Base-by-base conservation (phyloP, 2,113 vertebrate genomes). In the Pedionomus torquatus region DNA sequence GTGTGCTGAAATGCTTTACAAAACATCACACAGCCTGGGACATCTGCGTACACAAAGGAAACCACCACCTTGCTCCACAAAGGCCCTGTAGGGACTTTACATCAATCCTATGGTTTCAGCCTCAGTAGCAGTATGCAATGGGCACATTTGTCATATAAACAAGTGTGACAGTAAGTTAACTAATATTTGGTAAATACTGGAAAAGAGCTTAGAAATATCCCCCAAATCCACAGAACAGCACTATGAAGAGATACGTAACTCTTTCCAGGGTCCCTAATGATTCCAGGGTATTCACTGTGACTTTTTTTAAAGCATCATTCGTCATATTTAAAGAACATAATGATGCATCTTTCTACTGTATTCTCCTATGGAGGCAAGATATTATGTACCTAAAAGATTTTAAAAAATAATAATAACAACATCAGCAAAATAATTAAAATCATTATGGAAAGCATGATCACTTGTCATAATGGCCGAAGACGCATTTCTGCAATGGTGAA, bases 91-190 rank as follows among this genome's bases (percentile, higher is more conserved):
- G 11, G 20, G 15, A 58, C 19, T 30, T 75, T 9, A 28, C 35
- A 68, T 26, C 4, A 17, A 12, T 11, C 13, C 58, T 11, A 8
- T 0, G 0, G 70, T 60, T 66, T 58, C 41, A 71, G 39, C 24
- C n/a, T 75, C 64, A 37, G 37, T 44, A 71, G 17, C 39, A 48
- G 19, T 10, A 75, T 18, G 41, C 43, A 85, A 7, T 3, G 1
- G 13, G 17, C 8, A 43, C 26, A 17, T 5, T 39, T 48, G 11
- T 35, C 51, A 2, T 0, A n/a, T 13, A 51, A 75, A 79, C 3
- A 88, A 80, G 46, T 6, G n/a, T 1, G 18, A 46, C 31, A 46
- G 0, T 46, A 63, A 77, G 10, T 33, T 79, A 79, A 65, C 10
- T 30, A 35, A 13, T 30, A 39, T 7, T 82, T 43, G 23, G 37